Evolutionary conservation across 92 coral and sea anemone genomes (phyloP), one percentile per base, ranked within the genome.

Genomic region (Scolanthus callimorphus): DNA sequence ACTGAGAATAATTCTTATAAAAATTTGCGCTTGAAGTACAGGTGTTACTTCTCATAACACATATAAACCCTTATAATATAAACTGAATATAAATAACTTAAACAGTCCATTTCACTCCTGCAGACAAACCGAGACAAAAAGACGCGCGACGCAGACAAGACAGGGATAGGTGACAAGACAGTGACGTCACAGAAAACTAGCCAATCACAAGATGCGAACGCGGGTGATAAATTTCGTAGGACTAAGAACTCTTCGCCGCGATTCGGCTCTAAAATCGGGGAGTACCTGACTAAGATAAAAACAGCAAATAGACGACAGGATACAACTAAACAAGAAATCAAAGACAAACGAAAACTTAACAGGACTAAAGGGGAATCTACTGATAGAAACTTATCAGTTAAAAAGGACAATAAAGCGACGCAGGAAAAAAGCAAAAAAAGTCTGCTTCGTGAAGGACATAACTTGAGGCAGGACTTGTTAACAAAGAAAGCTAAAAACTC

Each of bases 261-360:
- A 23, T 70, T 82, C 27, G 58, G 90, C 17, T 44, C 72, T 31
- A 48, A 76, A 38, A 70, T 77, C 25, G 72, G 80, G 24, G 54
- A 78, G 48, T 77, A 76, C 74, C 76, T 71, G 30, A 63, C 52
- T 6, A 81, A 62, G 65, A 51, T 74, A 17, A 66, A 53, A 26
- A 27, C 11, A 1, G 31, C 59, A 0, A 3, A 57, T 21, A 66
- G 41, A 54, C 47, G 64, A 6, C 57, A 71, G 49, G 38, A 31
- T n/a, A 6, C 37, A 12, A 45, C 31, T 11, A 49, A 49, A 29
- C 51, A 41, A 45, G 43, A 15, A 34, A 34, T 6, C 43, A 34
- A 6, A 6, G 43, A 34, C 9, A 34, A 15, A 34, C 43, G 15
- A 34, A 34, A 34, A 6, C 21, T 38, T 20, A 52, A n/a, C 28